These are phyloP conservation scores for Borostomias antarcticus DNA, from an alignment of 2,797 vertebrate species.

Conservation along the genomic window DNA sequence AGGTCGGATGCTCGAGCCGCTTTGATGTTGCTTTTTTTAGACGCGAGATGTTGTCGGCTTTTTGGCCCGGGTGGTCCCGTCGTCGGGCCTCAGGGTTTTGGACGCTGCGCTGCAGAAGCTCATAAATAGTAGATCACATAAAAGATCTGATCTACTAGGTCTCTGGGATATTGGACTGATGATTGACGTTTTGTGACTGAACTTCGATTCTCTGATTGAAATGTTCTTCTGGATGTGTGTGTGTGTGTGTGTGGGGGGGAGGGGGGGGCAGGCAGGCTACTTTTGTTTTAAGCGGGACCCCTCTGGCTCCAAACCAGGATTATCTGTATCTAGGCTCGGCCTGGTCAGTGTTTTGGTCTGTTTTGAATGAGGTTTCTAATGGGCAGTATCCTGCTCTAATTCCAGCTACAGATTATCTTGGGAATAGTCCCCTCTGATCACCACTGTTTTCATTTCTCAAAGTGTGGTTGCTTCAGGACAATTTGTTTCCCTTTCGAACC, in stretches of 20 bases:
- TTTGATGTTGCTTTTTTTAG: constrained; percentile 59
- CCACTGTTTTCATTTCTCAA: constrained; percentile 21
- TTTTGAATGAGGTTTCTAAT: constrained; percentile 13
- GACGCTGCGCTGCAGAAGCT: no score
- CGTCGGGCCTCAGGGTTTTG: no score
- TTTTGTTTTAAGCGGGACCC: neutral
- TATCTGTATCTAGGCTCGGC: constrained; percentile 1
- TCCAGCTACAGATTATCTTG: constrained; percentile 24
- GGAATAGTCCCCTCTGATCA: constrained; percentile 16
- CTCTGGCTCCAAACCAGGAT: neutral
- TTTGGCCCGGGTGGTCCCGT: neutral
- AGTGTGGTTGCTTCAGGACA: neutral
- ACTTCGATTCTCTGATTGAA: neutral
- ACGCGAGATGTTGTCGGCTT: constrained; percentile 49
- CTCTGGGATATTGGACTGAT: no score
- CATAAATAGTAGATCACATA: no score
- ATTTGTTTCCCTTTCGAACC: constrained; percentile 3
- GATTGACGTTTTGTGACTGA: neutral
- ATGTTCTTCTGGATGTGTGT: no score
- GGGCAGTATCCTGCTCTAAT: constrained; percentile 6
- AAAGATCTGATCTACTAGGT: no score
- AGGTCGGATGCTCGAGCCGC: constrained; percentile 36
- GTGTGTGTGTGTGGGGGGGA: no score
- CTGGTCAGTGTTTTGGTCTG: constrained; percentile 12
- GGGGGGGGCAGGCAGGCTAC: no score